These are phyloP conservation scores for Muntiacus reevesi DNA, from an alignment of 2,113 vertebrate species.

Conservation along the genomic window DNA sequence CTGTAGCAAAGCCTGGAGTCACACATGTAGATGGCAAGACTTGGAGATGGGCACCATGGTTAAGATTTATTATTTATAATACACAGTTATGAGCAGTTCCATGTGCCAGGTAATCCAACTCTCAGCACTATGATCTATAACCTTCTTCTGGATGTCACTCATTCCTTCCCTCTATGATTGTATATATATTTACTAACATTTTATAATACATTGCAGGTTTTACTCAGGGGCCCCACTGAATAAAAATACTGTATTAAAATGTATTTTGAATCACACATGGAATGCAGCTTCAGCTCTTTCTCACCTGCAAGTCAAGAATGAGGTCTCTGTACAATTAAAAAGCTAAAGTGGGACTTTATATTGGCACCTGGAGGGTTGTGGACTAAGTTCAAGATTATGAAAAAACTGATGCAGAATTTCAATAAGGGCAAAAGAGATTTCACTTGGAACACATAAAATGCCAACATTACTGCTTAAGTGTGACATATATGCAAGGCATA, in stretches of 20 bases:
- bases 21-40: not conserved
- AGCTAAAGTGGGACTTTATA: constrained; percentile 37
- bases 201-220: constrained; percentile 23
- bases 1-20: not conserved
- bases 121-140: not conserved
- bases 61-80: not conserved
- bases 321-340: constrained; percentile 34
- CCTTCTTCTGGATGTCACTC: constrained; percentile 14
- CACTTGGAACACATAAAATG: not conserved
- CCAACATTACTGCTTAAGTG: not conserved
- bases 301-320: constrained; percentile 64
- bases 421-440: not conserved
- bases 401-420: constrained; percentile 66
- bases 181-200: constrained; percentile 25
- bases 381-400: constrained; percentile 61
- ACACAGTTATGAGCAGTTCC: not conserved
- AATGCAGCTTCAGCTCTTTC: constrained; percentile 39
- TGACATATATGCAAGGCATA: not conserved
- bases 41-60: not conserved
- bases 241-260: constrained; percentile 60
- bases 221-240: constrained; percentile 41
- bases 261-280: constrained; percentile 45
- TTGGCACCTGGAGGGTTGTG: constrained; percentile 17
- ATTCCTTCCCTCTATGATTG: not conserved
- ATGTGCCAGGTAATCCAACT: not conserved